Percentiles rank a stretch among this genome's conserved stretches.
Evolutionary conservation across 2,797 vertebrate genomes (phyloP).

Genomic region (Scomberomorus guttatus): DNA sequence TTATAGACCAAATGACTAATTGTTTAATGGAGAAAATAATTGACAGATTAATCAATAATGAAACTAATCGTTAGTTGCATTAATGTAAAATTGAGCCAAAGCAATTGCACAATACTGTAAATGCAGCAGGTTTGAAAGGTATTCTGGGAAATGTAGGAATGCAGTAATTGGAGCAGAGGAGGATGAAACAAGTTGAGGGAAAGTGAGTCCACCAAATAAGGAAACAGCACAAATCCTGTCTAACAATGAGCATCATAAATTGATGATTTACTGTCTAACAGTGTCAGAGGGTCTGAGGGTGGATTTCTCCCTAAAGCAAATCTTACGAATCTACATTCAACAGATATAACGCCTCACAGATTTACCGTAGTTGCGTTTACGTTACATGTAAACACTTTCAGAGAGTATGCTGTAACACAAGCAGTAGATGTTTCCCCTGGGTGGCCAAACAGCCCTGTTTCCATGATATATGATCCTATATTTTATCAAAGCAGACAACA

Average conservation of each 20-base stretch:
- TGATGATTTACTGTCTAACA: slow-evolving; percentile 15
- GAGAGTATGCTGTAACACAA: background rate
- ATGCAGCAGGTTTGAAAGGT: background rate
- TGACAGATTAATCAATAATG: too few relatives aligned
- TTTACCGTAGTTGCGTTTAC: slow-evolving; percentile 42
- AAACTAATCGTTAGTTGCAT: too few relatives aligned
- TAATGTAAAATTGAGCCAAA: too few relatives aligned
- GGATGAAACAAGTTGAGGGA: too few relatives aligned
- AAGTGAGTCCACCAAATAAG: slow-evolving; percentile 29
- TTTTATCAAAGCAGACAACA: slow-evolving; percentile 24
- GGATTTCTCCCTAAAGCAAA: background rate
- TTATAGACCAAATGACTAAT: too few relatives aligned
- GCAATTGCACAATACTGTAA: background rate
- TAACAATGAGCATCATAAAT: background rate
- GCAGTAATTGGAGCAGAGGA: background rate
- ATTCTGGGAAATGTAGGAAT: slow-evolving; percentile 24
- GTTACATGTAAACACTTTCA: background rate
- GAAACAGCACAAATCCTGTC: background rate
- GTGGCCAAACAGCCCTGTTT: slow-evolving; percentile 30
- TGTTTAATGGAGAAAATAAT: too few relatives aligned
- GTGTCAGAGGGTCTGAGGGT: background rate
- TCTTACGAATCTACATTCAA: slow-evolving; percentile 5
- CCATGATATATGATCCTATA: slow-evolving; percentile 17
- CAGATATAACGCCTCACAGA: background rate
- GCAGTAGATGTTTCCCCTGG: slow-evolving; percentile 7